These are phyloP conservation scores for Odontophorus gujanensis DNA, from an alignment of 2,113 vertebrate genomes.

Conservation along the genomic window DNA sequence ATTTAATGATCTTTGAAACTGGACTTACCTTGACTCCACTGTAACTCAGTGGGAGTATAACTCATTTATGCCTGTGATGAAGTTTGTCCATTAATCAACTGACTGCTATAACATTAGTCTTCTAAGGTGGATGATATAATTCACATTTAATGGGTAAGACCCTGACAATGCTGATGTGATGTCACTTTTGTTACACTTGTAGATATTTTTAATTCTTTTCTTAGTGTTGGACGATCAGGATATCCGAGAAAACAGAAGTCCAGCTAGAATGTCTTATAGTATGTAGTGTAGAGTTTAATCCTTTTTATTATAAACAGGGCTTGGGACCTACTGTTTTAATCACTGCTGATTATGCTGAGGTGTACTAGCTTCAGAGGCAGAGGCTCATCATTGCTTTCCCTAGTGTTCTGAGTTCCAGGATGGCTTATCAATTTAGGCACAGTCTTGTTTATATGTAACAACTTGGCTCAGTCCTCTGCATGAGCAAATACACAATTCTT, in stretches of 20 bases:
- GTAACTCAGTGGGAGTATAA: background rate
- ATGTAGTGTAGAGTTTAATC: background rate
- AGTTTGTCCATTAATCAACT: background rate
- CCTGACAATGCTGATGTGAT: background rate
- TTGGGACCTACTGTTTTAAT: background rate
- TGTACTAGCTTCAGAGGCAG: background rate
- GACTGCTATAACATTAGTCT: background rate
- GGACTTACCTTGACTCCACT: background rate
- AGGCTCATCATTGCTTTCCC: background rate
- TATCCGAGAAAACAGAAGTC: background rate
- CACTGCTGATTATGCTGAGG: background rate
- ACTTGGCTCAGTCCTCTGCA: background rate
- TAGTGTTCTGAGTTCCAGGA: background rate
- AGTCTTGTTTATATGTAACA: background rate
- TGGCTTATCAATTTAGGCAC: background rate
- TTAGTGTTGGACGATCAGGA: background rate
- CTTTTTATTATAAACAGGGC: background rate
- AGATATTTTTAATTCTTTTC: background rate
- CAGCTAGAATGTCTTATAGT: background rate
- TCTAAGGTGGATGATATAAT: background rate
- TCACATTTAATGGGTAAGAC: background rate
- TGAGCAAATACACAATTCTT: background rate
- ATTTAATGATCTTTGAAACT: background rate
- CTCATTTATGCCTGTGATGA: background rate
- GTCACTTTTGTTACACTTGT: background rate